Evolutionary conservation across 2,113 vertebrate genomes (phyloP).

Genomic region (Todiramphus saurophagus): DNA sequence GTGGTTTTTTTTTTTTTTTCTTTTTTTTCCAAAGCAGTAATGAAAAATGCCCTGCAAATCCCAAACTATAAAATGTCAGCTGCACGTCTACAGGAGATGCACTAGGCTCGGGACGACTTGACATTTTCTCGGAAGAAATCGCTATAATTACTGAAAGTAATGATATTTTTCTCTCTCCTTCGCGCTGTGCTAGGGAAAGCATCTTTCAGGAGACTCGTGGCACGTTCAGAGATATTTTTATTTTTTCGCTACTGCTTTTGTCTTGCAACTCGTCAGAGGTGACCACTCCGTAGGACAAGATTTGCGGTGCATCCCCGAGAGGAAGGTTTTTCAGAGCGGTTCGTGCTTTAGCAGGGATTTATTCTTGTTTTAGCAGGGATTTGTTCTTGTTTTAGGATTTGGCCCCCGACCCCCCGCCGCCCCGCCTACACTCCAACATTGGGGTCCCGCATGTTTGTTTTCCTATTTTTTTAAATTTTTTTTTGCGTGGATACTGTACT

Average conservation of each 20-base stretch:
- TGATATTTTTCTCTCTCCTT: background rate
- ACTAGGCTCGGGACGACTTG: background rate
- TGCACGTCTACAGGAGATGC: background rate
- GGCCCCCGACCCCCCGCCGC: accelerated
- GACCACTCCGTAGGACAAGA: background rate
- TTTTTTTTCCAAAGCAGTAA: background rate
- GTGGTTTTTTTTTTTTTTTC: background rate
- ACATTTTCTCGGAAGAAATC: background rate
- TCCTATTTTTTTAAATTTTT: background rate
- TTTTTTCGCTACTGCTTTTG: background rate
- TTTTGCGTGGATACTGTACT: background rate
- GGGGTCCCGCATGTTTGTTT: background rate
- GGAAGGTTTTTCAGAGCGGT: background rate
- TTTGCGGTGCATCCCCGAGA: background rate
- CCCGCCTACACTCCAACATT: accelerated
- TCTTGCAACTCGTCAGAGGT: background rate
- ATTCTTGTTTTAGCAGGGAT: background rate
- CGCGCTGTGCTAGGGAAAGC: background rate
- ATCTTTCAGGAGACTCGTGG: background rate
- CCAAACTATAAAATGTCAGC: background rate
- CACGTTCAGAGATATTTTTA: background rate
- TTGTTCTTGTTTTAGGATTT: background rate
- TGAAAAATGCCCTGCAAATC: background rate
- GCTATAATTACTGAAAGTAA: background rate
- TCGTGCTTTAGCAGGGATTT: background rate